Evolutionary conservation across 1,140 invertebrate species (phyloP).

Genomic region (Leptestheria dahalacensis): DNA sequence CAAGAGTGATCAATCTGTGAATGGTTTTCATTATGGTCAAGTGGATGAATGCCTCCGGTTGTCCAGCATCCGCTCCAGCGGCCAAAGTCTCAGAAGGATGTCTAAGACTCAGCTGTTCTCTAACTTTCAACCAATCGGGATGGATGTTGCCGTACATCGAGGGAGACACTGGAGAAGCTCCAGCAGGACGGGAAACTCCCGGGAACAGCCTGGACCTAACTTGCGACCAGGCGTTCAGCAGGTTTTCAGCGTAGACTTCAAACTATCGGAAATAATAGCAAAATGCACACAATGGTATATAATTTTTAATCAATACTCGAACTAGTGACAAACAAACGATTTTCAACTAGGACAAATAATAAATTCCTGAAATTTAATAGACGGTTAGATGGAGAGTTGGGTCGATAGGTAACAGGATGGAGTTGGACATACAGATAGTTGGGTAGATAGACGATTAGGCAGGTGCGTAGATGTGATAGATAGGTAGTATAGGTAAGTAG

Average conservation of each 20-base stretch:
- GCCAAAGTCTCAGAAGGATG: neutral
- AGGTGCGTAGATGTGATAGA: too few relatives aligned
- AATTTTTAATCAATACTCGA: neutral
- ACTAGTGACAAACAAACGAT: neutral
- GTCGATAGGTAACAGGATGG: too few relatives aligned
- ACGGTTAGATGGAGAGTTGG: too few relatives aligned
- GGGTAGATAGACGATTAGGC: too few relatives aligned
- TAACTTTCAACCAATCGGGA: neutral
- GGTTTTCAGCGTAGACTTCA: neutral
- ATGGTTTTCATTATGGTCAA: constrained; percentile 2
- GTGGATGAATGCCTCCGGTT: neutral
- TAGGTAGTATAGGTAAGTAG: too few relatives aligned
- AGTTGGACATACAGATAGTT: too few relatives aligned
- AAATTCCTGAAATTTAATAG: too few relatives aligned
- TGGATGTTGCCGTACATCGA: neutral
- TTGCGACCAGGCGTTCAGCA: neutral
- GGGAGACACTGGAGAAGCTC: too few relatives aligned
- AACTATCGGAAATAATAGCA: neutral
- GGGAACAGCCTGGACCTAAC: neutral
- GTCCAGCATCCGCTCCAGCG: neutral
- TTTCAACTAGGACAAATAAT: too few relatives aligned
- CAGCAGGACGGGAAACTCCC: neutral
- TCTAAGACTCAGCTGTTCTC: neutral
- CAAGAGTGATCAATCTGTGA: neutral
- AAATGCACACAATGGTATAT: neutral